Conservation (phyloP, 2,113 vertebrate species). For the Sebastes fasciatus region DNA sequence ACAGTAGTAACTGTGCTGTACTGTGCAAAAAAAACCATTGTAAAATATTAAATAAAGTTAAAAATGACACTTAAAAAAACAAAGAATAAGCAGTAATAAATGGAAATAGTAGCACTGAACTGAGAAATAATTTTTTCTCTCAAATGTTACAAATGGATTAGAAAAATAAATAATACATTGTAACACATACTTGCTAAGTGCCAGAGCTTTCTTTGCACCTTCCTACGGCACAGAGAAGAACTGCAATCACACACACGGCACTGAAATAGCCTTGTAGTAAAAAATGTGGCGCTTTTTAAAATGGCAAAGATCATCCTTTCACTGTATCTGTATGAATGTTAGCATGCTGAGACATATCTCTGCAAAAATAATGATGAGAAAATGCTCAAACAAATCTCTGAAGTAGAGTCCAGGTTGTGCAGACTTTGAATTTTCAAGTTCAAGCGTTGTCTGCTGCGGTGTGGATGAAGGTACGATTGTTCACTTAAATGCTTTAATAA, state of each 20-base stretch:
- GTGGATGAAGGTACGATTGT: not conserved
- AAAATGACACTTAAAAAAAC: not conserved
- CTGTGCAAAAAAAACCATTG: not conserved
- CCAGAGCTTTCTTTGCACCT: slow-evolving; percentile 3
- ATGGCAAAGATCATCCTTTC: not conserved
- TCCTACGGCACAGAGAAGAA: not conserved
- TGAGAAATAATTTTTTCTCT: not conserved
- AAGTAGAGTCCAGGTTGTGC: too few relatives aligned
- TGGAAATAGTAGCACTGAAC: not conserved
- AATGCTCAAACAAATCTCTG: not conserved
- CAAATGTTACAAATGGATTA: not conserved
- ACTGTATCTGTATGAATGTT: not conserved
- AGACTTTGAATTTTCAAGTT: not conserved
- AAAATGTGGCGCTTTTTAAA: not conserved
- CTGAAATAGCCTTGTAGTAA: slow-evolving; percentile 1
- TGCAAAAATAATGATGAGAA: not conserved
- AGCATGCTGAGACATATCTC: not conserved
- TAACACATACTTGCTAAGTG: not conserved
- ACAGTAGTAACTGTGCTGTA: too few relatives aligned
- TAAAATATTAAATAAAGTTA: not conserved
- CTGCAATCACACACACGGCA: not conserved
- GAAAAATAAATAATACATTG: not conserved
- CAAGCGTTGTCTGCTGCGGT: not conserved
- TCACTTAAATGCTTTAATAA: not conserved
- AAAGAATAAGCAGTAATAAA: not conserved